Percentiles rank a stretch among this genome's conserved stretches.
Evolutionary conservation across 2,888 invertebrate genomes (phyloP).

Genomic region (Rhamphomyia laevipes): DNA sequence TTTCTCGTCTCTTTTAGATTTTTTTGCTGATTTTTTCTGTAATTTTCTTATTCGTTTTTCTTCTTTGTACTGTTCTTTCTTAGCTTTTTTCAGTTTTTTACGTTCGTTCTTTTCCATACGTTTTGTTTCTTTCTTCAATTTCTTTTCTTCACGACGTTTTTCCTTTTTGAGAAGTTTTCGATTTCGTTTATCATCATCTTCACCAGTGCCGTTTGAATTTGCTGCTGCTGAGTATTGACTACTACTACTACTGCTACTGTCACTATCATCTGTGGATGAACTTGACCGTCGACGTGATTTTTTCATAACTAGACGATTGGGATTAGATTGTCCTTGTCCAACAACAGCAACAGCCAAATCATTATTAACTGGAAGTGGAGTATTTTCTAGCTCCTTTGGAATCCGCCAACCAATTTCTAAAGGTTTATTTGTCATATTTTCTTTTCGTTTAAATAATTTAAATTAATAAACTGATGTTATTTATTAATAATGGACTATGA

Average conservation of each 20-base stretch:
- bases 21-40: slow-evolving; percentile 6
- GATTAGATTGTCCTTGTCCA: too few relatives aligned
- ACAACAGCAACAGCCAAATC: background rate
- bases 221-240: slow-evolving; percentile 1
- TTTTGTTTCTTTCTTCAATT: slow-evolving; percentile 8
- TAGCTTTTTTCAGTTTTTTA: slow-evolving; percentile 11
- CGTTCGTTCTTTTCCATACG: slow-evolving; percentile 7
- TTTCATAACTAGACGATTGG: background rate
- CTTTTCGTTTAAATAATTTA: too few relatives aligned
- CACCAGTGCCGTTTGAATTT: background rate
- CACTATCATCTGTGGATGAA: background rate
- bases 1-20: background rate
- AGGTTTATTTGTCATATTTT: background rate
- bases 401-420: slow-evolving; percentile 14
- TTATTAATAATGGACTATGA: too few relatives aligned
- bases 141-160: slow-evolving; percentile 9
- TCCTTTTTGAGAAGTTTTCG: slow-evolving; percentile 4
- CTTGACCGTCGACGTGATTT: background rate
- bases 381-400: slow-evolving; percentile 8
- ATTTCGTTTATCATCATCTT: slow-evolving; percentile 2
- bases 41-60: slow-evolving; percentile 9
- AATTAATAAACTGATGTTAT: too few relatives aligned
- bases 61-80: slow-evolving; percentile 10
- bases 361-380: background rate
- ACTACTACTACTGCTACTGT: background rate